Evolutionary conservation across 2,113 vertebrate genomes (phyloP), one percentile per base, ranked within the genome.

Genomic region (Limnothrissa miodon): DNA sequence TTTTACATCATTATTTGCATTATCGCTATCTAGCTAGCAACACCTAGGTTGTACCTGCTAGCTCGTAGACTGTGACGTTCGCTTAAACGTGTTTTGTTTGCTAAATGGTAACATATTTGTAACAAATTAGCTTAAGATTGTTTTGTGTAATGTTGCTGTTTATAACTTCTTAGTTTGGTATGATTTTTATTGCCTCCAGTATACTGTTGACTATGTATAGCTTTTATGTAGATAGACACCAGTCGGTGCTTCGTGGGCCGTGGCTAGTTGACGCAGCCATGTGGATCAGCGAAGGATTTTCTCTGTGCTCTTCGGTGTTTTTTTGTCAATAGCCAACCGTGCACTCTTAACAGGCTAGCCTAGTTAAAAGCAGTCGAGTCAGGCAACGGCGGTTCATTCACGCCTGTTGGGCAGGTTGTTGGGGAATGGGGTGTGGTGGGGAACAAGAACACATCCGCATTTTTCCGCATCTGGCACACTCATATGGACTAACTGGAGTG

Each of bases 391-490:
- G 66, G 33, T 5, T 74, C 0, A 5, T 15, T 10, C n/a, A 39
- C 19, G 66, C 11, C 66, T 74, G 66, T 33, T 74, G 29, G 29
- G 15, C 66, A 33, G 25, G 66, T 74, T 36, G 33, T 74, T 33
- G 23, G 70, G 46, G 87, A 62, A 84, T 59, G 85, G 89, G 87
- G 87, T 87, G 85, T 87, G 87, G 86, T 81, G 80, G 86, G 83
- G 78, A 62, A 83, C 56, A 78, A 78, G 66, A 53, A 81, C 78
- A 85, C 81, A 87, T 89, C 87, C 84, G 86, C 84, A 88, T 88
- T 85, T 85, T 82, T 80, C 74, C 39, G 36, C 81, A 45, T 66
- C 78, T 13, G 78, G 48, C 15, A 74, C 33, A 33, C 39, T 21
- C 19, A 23, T 3, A 11, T 36, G 66, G 66, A 74, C 25, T 13